Base-by-base conservation (phyloP, 2,797 vertebrate genomes). In the Hypotaenidia okinawae region DNA sequence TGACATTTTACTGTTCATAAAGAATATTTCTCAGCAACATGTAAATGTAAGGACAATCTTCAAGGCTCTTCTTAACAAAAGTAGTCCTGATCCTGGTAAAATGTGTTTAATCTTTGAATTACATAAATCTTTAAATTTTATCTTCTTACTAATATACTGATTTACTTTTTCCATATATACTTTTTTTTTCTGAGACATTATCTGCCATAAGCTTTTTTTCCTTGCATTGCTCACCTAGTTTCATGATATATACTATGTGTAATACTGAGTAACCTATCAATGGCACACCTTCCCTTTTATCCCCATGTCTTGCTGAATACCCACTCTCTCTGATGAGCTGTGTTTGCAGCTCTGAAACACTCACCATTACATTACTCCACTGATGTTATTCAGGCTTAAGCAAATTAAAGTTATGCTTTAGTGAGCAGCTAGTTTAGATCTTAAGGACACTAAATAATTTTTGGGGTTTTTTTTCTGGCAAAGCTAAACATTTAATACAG, bases 401-500 rank as follows among this genome's bases (percentile, higher is more conserved):
- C 33, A 55, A 58, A 49, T 59, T 35, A 24, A 47, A 77, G 22
- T 35, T 35, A 77, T 52, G 24, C 41, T 83, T 87, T 47, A 73
- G 27, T 49, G 19, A 55, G 23, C 13, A 67, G 7, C 10, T 13
- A 30, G 2, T 16, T 62, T 79, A 74, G 62, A 52, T 51, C 14
- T 33, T 57, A 54, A 67, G 17, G 28, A 39, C 35, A 43, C 6
- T 32, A 25, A 58, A 58, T 19, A 18, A 11, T 69, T 22, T 57
- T 67, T 27, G 5, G 8, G 22, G 5, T 22, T 2, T 7, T 23
- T 66, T 52, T 30, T 1, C 0, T 5, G 45, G 17, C 17, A 87
- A 75, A 66, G 21, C 4, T 81, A 9, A 78, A 16, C 3, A 43
- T 37, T 81, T 61, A 28, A 61, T 22, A 13, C 5, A 54, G 9